Percentiles rank a stretch among this genome's conserved stretches.
Evolutionary conservation across 2,797 vertebrate genomes (phyloP).

Genomic region (Pseudomugil tenellus): DNA sequence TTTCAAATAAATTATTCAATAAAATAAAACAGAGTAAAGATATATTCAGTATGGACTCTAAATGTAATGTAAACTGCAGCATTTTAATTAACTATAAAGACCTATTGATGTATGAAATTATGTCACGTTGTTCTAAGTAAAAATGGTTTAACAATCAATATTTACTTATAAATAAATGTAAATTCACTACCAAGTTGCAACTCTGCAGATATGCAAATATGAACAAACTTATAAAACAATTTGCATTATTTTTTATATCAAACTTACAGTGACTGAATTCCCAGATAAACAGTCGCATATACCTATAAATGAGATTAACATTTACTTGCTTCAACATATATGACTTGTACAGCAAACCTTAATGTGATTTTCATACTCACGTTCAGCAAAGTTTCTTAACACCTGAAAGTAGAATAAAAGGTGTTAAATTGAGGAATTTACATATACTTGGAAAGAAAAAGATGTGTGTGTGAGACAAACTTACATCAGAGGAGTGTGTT

Average conservation of each 20-base stretch:
- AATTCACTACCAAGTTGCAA: not conserved
- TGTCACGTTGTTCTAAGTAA: not conserved
- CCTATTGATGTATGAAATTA: too few relatives aligned
- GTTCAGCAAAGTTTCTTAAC: slow-evolving; percentile 80
- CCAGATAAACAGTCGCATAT: not conserved
- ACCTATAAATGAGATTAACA: not conserved
- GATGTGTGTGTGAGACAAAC: slow-evolving; percentile 19
- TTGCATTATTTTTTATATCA: not conserved
- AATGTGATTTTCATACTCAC: slow-evolving; percentile 51
- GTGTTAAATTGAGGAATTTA: not conserved
- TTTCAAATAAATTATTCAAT: too few relatives aligned
- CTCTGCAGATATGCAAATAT: not conserved
- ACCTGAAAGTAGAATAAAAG: slow-evolving; percentile 73
- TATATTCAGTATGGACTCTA: not conserved
- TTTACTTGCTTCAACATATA: not conserved
- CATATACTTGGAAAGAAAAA: slow-evolving; percentile 3
- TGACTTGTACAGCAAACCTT: not conserved
- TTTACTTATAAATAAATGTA: not conserved
- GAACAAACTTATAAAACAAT: not conserved
- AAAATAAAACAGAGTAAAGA: not conserved
- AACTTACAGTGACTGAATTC: not conserved
- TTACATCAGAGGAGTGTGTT: slow-evolving; percentile 77
- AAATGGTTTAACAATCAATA: not conserved
- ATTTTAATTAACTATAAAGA: not conserved
- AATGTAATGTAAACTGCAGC: too few relatives aligned